Conservation (phyloP, 2,888 invertebrate species). For the Cancer borealis region DNA sequence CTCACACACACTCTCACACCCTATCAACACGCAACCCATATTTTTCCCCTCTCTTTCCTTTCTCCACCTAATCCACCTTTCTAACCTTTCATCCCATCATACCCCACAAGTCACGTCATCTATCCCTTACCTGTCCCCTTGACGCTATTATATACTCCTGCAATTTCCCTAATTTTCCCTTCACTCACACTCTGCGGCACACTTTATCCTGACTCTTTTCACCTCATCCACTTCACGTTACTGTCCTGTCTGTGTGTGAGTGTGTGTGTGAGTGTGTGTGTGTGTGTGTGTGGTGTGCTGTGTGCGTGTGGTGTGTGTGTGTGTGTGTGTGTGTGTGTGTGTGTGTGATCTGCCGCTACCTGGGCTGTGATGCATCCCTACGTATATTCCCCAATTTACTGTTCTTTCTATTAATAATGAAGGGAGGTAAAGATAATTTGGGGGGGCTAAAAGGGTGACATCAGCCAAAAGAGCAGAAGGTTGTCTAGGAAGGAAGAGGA, state of each 20-base stretch:
- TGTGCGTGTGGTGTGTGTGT: no score
- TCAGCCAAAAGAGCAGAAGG: no score
- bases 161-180: neutral
- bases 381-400: neutral
- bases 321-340: neutral
- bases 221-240: neutral
- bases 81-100: neutral
- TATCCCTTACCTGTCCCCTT: neutral
- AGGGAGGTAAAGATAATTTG: no score
- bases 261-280: no score
- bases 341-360: neutral
- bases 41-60: no score
- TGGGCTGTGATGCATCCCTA: neutral
- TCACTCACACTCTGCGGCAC: neutral
- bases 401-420: no score
- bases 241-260: no score
- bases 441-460: no score
- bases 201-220: neutral
- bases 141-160: neutral
- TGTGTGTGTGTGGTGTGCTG: no score
- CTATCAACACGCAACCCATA: no score
- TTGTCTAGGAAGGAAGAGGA: no score
- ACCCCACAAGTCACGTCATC: neutral
- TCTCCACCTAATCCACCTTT: neutral
- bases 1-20: neutral